Evolutionary conservation across 1,140 invertebrate genomes (phyloP).

Genomic region (Papilio aristodemus): DNA sequence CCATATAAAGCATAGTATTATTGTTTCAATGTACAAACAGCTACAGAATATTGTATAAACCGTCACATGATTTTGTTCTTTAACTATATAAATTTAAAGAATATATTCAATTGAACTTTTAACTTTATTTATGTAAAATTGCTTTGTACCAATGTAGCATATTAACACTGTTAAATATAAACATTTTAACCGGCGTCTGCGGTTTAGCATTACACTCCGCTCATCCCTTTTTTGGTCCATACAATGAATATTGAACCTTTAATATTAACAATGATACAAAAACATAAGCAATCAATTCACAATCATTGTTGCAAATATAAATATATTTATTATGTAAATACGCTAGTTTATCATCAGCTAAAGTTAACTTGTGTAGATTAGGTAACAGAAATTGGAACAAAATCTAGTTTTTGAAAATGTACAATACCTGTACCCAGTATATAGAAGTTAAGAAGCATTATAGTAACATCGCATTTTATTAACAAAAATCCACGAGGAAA

Average conservation of each 20-base stretch:
- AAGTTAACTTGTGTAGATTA: not conserved
- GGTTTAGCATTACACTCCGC: slow-evolving; percentile 13
- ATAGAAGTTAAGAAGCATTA: not conserved
- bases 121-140: slow-evolving; percentile 41
- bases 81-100: slow-evolving; percentile 44
- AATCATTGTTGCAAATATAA: not conserved
- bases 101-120: slow-evolving; percentile 39
- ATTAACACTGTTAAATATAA: slow-evolving; percentile 22
- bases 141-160: not conserved
- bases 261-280: not conserved
- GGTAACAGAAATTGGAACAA: not conserved
- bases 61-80: slow-evolving; percentile 48
- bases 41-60: slow-evolving; percentile 46
- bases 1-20: slow-evolving; percentile 52
- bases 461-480: not conserved
- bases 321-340: not conserved
- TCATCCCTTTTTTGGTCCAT: slow-evolving; percentile 22
- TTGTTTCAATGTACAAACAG: slow-evolving; percentile 53
- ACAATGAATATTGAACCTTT: slow-evolving; percentile 11
- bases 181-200: slow-evolving; percentile 19
- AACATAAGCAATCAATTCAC: not conserved
- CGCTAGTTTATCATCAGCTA: not conserved
- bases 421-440: too few species aligned
- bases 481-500: not conserved
- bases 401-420: too few species aligned